Percentiles rank a stretch among this genome's conserved stretches.
phyloP scores from a whole-genome alignment of 30 jellyfish, hydroid and myxozoan genomes.

The Mastigias papua region DNA sequence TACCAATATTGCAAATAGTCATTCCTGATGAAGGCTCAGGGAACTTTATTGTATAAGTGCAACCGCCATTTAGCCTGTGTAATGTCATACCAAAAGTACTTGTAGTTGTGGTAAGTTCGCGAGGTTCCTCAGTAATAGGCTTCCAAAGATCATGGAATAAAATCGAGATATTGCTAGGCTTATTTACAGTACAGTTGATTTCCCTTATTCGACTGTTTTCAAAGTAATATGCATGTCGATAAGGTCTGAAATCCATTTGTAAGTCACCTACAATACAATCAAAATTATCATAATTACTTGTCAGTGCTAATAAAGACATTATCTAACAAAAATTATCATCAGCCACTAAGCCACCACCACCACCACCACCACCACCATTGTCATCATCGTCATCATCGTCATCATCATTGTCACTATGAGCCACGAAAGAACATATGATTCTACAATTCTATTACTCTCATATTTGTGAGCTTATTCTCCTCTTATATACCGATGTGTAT shows the following conservation, averaged over 20 bases:
- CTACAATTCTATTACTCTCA: too few relatives aligned
- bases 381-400: too few relatives aligned
- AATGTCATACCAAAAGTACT: not conserved
- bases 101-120: not conserved
- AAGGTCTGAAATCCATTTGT: not conserved
- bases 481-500: too few relatives aligned
- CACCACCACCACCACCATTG: too few relatives aligned
- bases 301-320: too few relatives aligned
- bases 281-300: too few relatives aligned
- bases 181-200: constrained; percentile 20
- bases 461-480: too few relatives aligned
- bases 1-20: not conserved
- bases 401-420: too few relatives aligned
- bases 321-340: too few relatives aligned
- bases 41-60: not conserved
- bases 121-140: not conserved
- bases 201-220: not conserved
- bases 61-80: not conserved
- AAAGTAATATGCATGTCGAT: not conserved
- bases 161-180: constrained; percentile 16
- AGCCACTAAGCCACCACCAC: too few relatives aligned
- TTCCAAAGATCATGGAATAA: not conserved
- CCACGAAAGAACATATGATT: too few relatives aligned
- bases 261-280: not conserved
- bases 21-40: not conserved